Conservation (phyloP, 2,888 invertebrate species). For the Epinotia ramella region DNA sequence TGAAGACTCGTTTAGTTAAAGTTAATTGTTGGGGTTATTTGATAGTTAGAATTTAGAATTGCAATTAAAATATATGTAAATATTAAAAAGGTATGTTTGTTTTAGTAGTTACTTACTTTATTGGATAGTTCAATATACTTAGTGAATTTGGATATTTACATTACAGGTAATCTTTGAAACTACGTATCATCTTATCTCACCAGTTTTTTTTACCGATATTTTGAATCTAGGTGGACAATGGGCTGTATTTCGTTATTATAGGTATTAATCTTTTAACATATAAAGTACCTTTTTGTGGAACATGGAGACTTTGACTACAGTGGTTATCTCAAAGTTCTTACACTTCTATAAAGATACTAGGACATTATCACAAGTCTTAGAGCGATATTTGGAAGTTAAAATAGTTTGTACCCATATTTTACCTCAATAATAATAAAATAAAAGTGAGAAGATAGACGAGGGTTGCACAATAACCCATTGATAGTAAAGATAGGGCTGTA, state of each 20-base stretch:
- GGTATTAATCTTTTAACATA: too few species aligned
- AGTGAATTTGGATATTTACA: too few species aligned
- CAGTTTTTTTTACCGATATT: too few species aligned
- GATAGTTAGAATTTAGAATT: not conserved
- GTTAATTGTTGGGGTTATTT: not conserved
- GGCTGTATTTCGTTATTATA: too few species aligned
- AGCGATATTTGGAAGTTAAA: not conserved
- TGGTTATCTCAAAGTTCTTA: too few species aligned
- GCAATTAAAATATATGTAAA: too few species aligned
- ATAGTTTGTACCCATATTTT: slow-evolving; percentile 9
- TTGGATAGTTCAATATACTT: too few species aligned
- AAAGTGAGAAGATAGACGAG: slow-evolving; percentile 55
- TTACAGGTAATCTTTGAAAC: too few species aligned
- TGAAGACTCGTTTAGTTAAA: slow-evolving; percentile 31
- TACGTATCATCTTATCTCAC: too few species aligned
- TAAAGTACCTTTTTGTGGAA: not conserved
- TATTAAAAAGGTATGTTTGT: not conserved
- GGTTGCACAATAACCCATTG: slow-evolving; percentile 58
- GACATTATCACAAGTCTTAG: too few species aligned
- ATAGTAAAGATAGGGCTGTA: slow-evolving; percentile 64
- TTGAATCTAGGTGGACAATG: too few species aligned
- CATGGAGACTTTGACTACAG: not conserved
- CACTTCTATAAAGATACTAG: too few species aligned
- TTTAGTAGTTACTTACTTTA: not conserved
- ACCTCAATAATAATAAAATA: slow-evolving; percentile 47